Percentiles rank a stretch among this genome's conserved stretches.
Evolutionary conservation across 2,888 invertebrate genomes (phyloP).

Genomic region (Oscheius sp.): DNA sequence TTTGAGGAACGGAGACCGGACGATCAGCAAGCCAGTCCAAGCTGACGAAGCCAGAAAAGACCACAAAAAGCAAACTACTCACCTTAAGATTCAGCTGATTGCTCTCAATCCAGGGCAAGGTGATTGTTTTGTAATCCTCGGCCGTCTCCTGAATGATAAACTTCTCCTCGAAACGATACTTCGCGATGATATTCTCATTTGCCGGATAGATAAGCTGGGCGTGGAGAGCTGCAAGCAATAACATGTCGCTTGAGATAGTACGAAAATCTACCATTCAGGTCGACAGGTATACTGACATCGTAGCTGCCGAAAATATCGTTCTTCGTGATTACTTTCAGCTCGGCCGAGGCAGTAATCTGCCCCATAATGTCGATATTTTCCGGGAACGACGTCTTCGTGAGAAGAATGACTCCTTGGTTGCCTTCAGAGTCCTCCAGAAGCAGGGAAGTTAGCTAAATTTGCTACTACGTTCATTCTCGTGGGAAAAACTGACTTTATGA

Average conservation of each 20-base stretch:
- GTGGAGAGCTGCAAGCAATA: slow-evolving; percentile 81
- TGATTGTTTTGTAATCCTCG: slow-evolving; percentile 83
- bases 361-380: slow-evolving; percentile 49
- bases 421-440: slow-evolving; percentile 44
- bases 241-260: neutral
- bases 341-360: slow-evolving; percentile 37
- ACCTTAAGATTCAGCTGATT: slow-evolving; percentile 74
- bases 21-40: too few relatives aligned
- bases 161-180: slow-evolving; percentile 83
- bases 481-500: slow-evolving; percentile 54
- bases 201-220: slow-evolving; percentile 92
- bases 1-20: too few relatives aligned
- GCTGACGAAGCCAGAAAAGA: too few relatives aligned
- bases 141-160: slow-evolving; percentile 88
- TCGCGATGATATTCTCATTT: slow-evolving; percentile 89
- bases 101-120: slow-evolving; percentile 82
- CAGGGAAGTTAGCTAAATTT: slow-evolving; percentile 29
- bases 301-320: slow-evolving; percentile 71
- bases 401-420: slow-evolving; percentile 63
- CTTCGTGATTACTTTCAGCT: slow-evolving; percentile 55
- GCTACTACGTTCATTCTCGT: neutral
- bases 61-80: neutral
- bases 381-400: slow-evolving; percentile 65
- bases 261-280: slow-evolving; percentile 54
- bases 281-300: slow-evolving; percentile 37